phyloP scores from a whole-genome alignment of 2,113 vertebrate species.

The Xiphophorus maculatus region DNA sequence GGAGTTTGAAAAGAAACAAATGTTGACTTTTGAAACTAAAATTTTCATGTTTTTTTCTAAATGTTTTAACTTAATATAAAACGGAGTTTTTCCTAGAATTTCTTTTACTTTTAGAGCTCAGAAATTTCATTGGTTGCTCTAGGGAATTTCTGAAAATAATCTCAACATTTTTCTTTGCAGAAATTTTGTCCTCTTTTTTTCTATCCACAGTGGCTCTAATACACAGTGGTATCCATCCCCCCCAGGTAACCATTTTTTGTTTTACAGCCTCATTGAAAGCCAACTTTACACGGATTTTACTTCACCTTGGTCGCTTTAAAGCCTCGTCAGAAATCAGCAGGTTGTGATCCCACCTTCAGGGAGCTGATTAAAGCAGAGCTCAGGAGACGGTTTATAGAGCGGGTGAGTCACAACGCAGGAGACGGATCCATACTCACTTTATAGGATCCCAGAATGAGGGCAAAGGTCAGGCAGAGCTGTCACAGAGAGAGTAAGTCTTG shows the following conservation, averaged over 20 bases:
- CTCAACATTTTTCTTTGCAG: too few species aligned
- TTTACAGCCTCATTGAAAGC: constrained; percentile 7
- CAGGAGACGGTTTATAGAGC: constrained; percentile 6
- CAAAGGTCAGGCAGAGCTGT: constrained; percentile 24
- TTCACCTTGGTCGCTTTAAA: constrained; percentile 37
- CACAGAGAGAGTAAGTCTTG: constrained; percentile 23
- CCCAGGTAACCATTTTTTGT: constrained; percentile 3
- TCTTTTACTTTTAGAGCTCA: too few species aligned
- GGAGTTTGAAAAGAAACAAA: too few species aligned
- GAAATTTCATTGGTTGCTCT: too few species aligned
- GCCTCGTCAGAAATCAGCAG: constrained; percentile 51
- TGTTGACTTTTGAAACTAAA: too few species aligned
- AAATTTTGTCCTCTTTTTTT: too few species aligned
- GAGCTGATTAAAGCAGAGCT: constrained; percentile 33
- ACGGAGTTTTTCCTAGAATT: too few species aligned
- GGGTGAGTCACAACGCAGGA: constrained; percentile 3
- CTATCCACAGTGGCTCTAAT: too few species aligned
- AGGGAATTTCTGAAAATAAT: too few species aligned
- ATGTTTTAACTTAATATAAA: too few species aligned
- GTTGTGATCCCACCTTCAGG: constrained; percentile 49
- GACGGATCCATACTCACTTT: constrained; percentile 14
- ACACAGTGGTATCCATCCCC: neutral
- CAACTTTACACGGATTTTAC: constrained; percentile 20
- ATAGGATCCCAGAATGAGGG: constrained; percentile 11
- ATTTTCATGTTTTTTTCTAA: too few species aligned